phyloP scores from a whole-genome alignment of 2,797 vertebrate species.

The Eremophila alpestris region DNA sequence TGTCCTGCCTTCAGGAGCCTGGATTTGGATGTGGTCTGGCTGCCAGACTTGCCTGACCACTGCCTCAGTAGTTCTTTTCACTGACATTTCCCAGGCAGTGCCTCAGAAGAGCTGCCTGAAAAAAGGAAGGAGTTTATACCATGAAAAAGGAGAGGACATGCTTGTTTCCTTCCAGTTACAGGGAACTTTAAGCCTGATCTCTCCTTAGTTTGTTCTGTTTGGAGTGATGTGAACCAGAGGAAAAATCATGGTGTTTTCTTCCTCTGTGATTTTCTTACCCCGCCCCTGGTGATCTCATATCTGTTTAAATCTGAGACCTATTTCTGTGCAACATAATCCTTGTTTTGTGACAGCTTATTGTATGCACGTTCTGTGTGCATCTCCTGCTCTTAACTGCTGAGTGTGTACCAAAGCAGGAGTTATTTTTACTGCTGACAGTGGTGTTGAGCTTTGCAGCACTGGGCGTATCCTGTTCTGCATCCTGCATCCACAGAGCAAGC shows the following conservation, averaged over 20 bases:
- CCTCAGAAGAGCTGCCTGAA: background rate
- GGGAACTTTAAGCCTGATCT: background rate
- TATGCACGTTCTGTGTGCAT: background rate
- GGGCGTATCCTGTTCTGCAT: background rate
- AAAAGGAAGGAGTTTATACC: background rate
- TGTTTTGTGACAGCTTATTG: constrained; percentile 3
- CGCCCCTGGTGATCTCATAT: background rate
- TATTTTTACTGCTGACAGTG: background rate
- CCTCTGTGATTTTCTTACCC: background rate
- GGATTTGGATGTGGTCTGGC: background rate
- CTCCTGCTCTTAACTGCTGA: background rate
- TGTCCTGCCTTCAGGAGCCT: background rate
- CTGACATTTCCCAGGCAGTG: accelerated
- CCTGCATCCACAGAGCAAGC: background rate
- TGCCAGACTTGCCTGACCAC: background rate
- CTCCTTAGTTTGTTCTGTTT: background rate
- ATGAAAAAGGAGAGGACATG: accelerated
- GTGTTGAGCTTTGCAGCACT: background rate
- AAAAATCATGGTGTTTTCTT: background rate
- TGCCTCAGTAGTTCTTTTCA: background rate
- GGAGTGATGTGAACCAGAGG: background rate
- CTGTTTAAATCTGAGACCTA: background rate
- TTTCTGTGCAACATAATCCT: background rate
- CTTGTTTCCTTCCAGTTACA: background rate
- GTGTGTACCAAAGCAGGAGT: background rate